phyloP scores from a whole-genome alignment of 2,797 vertebrate genomes.

The Falco novaeseelandiae region DNA sequence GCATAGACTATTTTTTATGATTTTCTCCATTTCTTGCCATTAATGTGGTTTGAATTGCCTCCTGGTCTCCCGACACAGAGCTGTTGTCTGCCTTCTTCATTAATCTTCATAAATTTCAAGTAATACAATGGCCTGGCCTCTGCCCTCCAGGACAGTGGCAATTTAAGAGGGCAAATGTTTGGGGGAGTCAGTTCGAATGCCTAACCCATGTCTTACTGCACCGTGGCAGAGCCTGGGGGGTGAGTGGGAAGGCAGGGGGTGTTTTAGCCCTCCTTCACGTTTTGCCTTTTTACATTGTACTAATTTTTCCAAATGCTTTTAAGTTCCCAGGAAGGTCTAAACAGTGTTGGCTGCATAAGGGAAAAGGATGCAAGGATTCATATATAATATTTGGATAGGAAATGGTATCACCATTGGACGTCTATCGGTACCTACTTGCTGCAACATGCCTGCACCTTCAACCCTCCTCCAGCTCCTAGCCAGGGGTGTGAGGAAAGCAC shows the following conservation, averaged over 20 bases:
- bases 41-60: constrained; percentile 76
- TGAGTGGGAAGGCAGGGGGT: background rate
- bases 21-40: constrained; percentile 75
- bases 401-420: fast-evolving
- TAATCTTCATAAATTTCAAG: constrained; percentile 78
- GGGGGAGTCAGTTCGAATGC: constrained; percentile 64
- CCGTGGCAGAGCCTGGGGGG: fast-evolving
- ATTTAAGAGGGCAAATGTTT: constrained; percentile 78
- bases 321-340: background rate
- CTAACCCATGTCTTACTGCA: background rate
- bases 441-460: background rate
- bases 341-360: background rate
- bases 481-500: background rate
- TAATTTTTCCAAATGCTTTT: background rate
- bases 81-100: constrained; percentile 78
- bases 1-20: constrained; percentile 79
- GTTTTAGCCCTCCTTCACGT: background rate
- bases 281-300: background rate
- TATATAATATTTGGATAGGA: background rate
- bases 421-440: background rate
- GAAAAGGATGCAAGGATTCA: background rate
- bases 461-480: background rate
- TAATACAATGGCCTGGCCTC: constrained; percentile 75
- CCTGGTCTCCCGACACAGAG: constrained; percentile 76
- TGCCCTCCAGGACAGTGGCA: constrained; percentile 58